Evolutionary conservation across 2,113 vertebrate species (phyloP).

Genomic region (Phalacrocorax pelagicus): DNA sequence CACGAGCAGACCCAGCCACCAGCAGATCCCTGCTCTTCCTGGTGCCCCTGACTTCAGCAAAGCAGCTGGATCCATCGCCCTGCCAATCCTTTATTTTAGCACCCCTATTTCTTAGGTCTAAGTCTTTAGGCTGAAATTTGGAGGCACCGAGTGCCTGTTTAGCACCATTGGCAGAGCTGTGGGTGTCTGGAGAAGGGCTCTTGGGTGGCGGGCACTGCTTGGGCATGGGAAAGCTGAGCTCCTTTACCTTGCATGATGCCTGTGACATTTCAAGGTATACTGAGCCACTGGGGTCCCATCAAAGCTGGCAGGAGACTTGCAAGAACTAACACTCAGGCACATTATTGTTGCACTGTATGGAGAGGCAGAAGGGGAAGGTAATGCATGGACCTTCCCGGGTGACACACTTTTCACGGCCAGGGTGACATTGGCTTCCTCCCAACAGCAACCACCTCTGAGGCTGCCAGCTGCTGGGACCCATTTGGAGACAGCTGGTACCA

Average conservation of each 20-base stretch:
- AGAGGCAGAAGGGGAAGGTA: not conserved
- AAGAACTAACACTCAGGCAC: accelerated
- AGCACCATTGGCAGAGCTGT: accelerated
- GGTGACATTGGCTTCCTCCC: not conserved
- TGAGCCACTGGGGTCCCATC: not conserved
- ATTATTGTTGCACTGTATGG: accelerated
- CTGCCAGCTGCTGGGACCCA: accelerated
- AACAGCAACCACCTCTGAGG: not conserved
- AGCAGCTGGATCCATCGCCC: accelerated
- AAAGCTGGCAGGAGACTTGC: not conserved
- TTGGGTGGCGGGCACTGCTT: not conserved
- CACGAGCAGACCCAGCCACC: not conserved
- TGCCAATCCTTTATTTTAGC: not conserved
- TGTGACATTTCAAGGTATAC: not conserved
- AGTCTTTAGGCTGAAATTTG: not conserved
- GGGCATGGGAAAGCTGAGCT: not conserved
- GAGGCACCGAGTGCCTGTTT: not conserved
- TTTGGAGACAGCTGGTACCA: not conserved
- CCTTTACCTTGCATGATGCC: not conserved
- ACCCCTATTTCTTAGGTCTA: not conserved
- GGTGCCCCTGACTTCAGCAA: not conserved
- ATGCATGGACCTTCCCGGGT: accelerated
- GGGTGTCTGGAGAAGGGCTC: not conserved
- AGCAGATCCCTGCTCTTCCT: not conserved
- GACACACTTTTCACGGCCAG: accelerated